Percentiles rank a stretch among this genome's conserved stretches.
These are phyloP conservation scores for Tachycineta bicolor DNA, from an alignment of 2,113 vertebrate species.

Conservation along the genomic window DNA sequence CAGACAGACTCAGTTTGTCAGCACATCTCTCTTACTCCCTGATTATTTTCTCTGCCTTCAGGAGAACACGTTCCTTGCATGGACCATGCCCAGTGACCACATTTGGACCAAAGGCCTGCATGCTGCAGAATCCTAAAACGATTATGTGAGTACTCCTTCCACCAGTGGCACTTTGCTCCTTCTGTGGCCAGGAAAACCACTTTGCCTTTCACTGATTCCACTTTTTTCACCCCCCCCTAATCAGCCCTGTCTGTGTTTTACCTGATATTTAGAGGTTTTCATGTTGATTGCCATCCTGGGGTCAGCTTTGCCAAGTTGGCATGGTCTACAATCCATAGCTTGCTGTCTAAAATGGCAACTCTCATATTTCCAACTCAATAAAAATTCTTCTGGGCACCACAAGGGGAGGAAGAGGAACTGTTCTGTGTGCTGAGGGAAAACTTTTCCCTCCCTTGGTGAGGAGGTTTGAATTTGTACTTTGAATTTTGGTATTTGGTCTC, in stretches of 20 bases:
- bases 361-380: background rate
- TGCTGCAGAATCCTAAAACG: conserved; percentile 93
- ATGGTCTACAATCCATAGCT: background rate
- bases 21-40: background rate
- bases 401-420: background rate
- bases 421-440: background rate
- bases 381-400: background rate
- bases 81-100: conserved; percentile 97
- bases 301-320: background rate
- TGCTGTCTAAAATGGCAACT: background rate
- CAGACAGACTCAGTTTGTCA: background rate
- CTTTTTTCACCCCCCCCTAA: background rate
- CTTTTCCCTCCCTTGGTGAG: background rate
- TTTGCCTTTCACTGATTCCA: background rate
- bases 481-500: background rate
- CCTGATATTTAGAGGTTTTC: background rate
- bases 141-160: conserved; percentile 88
- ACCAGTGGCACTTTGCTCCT: background rate
- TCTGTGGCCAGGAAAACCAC: background rate
- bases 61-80: conserved; percentile 92
- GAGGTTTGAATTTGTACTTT: background rate
- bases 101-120: conserved; percentile 96
- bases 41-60: background rate
- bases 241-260: background rate
- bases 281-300: background rate